Evolutionary conservation across 2,113 vertebrate species (phyloP), one percentile per base, ranked within the genome.

Genomic region (Etheostoma cragini): DNA sequence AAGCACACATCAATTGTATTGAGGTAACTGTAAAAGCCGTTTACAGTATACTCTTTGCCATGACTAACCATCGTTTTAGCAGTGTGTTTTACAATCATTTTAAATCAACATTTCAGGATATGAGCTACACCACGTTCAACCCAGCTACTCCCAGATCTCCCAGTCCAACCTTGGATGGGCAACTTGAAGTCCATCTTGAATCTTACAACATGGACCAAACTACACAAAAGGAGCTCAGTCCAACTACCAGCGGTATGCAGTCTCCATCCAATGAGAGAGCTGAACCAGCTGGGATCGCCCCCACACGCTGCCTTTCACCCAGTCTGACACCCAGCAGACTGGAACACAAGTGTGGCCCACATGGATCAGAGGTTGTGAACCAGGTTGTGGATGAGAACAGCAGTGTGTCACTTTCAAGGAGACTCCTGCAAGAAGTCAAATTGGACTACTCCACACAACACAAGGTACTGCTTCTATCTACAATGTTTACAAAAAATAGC

Each of bases 261-360:
- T 47, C 24, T 74, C 50, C 49, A 33, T 50, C 72, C 73, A 78
- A 47, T 58, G 63, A 53, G 50, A 85, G 63, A 65, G 71, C 79
- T 16, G 81, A 88, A 63, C 26, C 70, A 54, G 54, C 68, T 38
- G 49, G 56, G 30, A 76, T 93, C 38, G 70, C 76, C 61, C 93
- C 94, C 6, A 85, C 85, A 53, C 91, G 81, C 64, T 94, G 92
- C 80, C 88, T 92, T 77, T 95, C 95, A 53, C 92, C 95, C 8
- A 50, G 60, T 50, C 42, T 16, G 8, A 42, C 57, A 30, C 30
- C 21, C 50, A 52, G 57, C 81, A 82, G 72, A 82, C 81, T 38
- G 45, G 75, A 85, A 33, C 65, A 53, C 62, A 81, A 66, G 54
- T 58, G 53, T 56, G 50, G 50, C 58, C 30, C 64, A 15, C 16